phyloP scores from a whole-genome alignment of 2,113 vertebrate species.

The Beaufortia kweichowensis region DNA sequence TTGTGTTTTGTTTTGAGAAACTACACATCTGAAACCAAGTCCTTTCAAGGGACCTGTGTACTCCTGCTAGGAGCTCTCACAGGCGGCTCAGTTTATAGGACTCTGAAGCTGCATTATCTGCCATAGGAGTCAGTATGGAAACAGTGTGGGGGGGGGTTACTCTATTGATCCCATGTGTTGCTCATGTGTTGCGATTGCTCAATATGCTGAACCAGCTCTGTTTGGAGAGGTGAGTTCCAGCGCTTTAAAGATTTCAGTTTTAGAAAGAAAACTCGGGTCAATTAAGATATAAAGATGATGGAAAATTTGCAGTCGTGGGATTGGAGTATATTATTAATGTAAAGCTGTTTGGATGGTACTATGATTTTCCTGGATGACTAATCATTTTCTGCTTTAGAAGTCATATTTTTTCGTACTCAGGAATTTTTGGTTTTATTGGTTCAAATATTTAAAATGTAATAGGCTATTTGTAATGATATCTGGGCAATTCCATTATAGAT shows the following conservation, averaged over 20 bases:
- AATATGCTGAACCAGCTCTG: background rate
- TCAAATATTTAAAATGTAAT: too few relatives aligned
- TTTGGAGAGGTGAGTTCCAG: background rate
- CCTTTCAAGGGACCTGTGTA: background rate
- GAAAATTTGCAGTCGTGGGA: background rate
- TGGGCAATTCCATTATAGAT: too few relatives aligned
- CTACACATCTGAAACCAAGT: background rate
- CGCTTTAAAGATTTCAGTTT: conserved; percentile 14
- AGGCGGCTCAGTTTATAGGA: background rate
- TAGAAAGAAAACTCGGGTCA: background rate
- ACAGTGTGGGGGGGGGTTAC: conserved; percentile 15
- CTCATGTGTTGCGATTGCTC: background rate
- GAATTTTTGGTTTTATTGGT: too few relatives aligned
- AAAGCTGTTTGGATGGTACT: too few relatives aligned
- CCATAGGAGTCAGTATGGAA: background rate
- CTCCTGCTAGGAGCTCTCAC: background rate
- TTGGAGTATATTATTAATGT: background rate
- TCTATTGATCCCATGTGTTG: conserved; percentile 27
- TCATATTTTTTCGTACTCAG: too few relatives aligned
- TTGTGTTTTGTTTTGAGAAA: background rate
- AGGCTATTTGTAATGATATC: too few relatives aligned
- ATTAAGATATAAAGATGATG: background rate
- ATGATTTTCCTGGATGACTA: too few relatives aligned
- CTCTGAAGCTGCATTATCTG: background rate
- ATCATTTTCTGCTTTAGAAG: too few relatives aligned